phyloP scores from a whole-genome alignment of 2,113 vertebrate species.

The Charadrius vociferus region DNA sequence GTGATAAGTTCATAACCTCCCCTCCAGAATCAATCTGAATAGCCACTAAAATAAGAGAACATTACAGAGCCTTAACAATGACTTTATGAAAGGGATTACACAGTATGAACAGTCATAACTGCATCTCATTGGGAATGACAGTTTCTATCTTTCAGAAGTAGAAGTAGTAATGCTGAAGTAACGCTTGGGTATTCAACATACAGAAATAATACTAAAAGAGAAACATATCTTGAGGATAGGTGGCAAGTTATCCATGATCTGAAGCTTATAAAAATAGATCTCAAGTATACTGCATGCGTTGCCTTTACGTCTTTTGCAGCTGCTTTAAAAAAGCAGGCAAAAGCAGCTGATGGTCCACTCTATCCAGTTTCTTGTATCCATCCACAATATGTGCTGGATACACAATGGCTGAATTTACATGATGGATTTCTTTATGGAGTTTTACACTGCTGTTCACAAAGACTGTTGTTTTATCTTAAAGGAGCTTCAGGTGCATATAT shows the following conservation, averaged over 20 bases:
- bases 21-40: not conserved
- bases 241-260: not conserved
- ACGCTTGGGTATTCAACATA: not conserved
- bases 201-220: not conserved
- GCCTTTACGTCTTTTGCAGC: not conserved
- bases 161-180: not conserved
- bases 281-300: not conserved
- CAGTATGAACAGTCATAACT: not conserved
- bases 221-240: not conserved
- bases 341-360: not conserved
- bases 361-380: not conserved
- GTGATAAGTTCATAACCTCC: not conserved
- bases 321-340: not conserved
- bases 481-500: fast-evolving
- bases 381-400: not conserved
- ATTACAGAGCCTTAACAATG: not conserved
- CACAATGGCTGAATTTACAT: not conserved
- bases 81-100: not conserved
- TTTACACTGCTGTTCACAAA: not conserved
- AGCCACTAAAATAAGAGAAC: not conserved
- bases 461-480: not conserved
- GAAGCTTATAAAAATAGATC: not conserved
- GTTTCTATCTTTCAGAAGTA: not conserved
- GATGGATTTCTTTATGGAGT: not conserved
- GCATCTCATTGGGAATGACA: not conserved